These are phyloP conservation scores for Taenaris catops DNA, from an alignment of 2,888 invertebrate species.

Conservation along the genomic window DNA sequence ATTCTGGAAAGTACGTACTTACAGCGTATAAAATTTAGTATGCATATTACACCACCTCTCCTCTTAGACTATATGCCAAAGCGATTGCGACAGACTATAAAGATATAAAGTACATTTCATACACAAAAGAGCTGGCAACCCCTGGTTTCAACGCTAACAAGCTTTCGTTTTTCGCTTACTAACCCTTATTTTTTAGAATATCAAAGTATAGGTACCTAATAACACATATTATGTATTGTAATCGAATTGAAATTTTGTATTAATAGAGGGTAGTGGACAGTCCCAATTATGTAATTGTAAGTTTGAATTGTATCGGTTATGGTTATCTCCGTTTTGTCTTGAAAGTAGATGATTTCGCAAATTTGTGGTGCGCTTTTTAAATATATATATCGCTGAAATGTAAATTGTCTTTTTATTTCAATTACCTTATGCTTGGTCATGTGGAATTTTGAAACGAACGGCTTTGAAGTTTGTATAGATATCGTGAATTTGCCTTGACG, in stretches of 20 bases:
- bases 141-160: no score
- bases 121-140: no score
- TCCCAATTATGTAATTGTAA: constrained; percentile 7
- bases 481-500: no score
- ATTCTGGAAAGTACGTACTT: no score
- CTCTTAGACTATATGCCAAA: no score
- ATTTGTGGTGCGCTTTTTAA: constrained; percentile 18
- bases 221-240: not conserved
- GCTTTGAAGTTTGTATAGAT: no score
- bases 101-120: no score
- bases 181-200: constrained; percentile 2
- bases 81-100: no score
- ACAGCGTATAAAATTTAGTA: no score
- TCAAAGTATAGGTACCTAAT: constrained; percentile 7
- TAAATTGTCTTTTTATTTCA: constrained; percentile 6
- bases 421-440: not conserved
- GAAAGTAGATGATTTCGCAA: constrained; percentile 9
- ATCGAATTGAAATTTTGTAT: constrained; percentile 10
- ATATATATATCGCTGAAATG: constrained; percentile 20
- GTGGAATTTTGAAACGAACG: no score
- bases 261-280: constrained; percentile 6
- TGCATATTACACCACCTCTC: no score
- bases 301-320: constrained; percentile 5
- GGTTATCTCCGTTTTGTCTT: constrained; percentile 5
- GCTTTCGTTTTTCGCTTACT: constrained; percentile 5